Evolutionary conservation across 2,113 vertebrate species (phyloP).

Genomic region (Corythoichthys intestinalis): DNA sequence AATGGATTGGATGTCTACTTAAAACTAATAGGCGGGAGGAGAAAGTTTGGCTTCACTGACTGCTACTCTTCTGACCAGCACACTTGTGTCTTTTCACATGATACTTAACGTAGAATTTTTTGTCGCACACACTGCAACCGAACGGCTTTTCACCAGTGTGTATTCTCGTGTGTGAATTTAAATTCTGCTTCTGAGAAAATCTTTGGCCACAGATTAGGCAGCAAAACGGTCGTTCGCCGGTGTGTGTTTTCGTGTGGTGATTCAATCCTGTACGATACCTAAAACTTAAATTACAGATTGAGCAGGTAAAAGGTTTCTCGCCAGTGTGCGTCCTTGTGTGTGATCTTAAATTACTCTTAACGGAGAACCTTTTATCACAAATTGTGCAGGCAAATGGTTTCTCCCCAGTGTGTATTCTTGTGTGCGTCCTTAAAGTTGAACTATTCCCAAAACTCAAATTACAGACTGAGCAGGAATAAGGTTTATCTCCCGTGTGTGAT

Average conservation of each 20-base stretch:
- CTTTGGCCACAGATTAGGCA: neutral
- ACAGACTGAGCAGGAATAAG: neutral
- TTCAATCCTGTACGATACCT: neutral
- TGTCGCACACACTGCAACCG: neutral
- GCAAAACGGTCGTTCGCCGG: conserved; percentile 1
- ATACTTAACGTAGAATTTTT: neutral
- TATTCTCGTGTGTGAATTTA: neutral
- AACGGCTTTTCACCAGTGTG: neutral
- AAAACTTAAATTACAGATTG: neutral
- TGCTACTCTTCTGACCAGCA: neutral
- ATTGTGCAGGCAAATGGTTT: neutral
- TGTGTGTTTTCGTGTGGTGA: neutral
- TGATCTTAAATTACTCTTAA: neutral
- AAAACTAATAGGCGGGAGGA: too few relatives aligned
- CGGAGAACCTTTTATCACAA: neutral
- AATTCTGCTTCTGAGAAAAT: conserved; percentile 1
- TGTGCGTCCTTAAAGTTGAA: neutral
- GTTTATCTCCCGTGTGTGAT: neutral
- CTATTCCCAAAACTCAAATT: neutral
- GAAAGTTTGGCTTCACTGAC: neutral
- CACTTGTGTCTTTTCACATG: conserved; percentile 3
- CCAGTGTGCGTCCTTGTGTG: neutral
- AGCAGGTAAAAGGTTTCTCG: neutral
- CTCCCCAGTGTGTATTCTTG: neutral
- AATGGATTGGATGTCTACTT: neutral